These are phyloP conservation scores for Pogoniulus pusillus DNA, from an alignment of 2,797 vertebrate species.

Conservation along the genomic window DNA sequence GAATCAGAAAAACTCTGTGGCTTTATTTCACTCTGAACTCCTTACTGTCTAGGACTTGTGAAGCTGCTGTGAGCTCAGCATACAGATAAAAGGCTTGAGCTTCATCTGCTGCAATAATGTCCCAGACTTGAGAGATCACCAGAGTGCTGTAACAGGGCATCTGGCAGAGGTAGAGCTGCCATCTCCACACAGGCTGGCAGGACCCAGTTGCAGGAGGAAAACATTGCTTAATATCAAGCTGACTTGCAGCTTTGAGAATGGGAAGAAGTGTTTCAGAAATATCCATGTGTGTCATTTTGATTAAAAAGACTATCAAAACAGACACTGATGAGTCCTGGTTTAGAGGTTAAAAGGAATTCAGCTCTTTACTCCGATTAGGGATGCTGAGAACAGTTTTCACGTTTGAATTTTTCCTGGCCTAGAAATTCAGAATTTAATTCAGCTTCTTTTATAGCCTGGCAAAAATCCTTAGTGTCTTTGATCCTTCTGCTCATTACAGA, in stretches of 20 bases:
- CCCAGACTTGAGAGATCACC: neutral
- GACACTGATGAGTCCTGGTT: neutral
- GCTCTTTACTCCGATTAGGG: neutral
- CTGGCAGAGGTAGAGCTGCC: neutral
- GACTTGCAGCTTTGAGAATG: neutral
- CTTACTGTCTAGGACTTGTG: neutral
- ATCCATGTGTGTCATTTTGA: neutral
- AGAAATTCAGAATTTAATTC: neutral
- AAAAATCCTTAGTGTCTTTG: neutral
- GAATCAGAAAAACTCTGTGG: neutral
- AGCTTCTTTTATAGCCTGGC: neutral
- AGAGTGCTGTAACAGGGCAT: rapidly evolving
- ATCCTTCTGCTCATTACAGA: neutral
- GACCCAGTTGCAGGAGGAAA: neutral
- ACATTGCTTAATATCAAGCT: neutral
- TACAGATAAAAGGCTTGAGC: neutral
- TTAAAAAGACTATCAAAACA: neutral
- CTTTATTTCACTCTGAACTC: neutral
- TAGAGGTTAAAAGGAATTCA: neutral
- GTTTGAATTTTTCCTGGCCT: neutral
- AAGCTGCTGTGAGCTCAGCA: neutral
- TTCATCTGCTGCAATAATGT: neutral
- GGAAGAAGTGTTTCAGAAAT: neutral
- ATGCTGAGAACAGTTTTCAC: neutral
- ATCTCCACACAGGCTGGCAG: neutral